Percentiles rank a stretch among this genome's conserved stretches.
Conservation (phyloP, 2,797 vertebrate genomes). For the Lophotriccus pileatus region DNA sequence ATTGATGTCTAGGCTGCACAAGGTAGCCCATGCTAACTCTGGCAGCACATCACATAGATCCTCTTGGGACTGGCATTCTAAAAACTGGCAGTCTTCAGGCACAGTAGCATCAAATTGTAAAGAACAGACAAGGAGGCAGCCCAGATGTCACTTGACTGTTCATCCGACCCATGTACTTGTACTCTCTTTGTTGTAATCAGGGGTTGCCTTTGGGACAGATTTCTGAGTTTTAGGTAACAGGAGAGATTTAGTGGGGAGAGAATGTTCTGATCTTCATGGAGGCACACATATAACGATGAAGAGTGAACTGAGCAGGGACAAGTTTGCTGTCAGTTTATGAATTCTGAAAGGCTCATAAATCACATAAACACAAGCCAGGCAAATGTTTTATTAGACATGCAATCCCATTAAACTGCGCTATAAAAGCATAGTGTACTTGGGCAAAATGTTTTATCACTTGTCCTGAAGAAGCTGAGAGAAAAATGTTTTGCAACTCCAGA, state of each 20-base stretch:
- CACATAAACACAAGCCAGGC: not conserved
- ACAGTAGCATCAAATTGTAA: not conserved
- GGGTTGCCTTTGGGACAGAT: not conserved
- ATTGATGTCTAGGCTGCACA: not conserved
- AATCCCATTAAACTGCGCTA: not conserved
- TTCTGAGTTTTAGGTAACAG: not conserved
- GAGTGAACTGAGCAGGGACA: not conserved
- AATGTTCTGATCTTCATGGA: not conserved
- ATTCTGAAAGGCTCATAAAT: constrained; percentile 23
- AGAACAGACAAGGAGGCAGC: not conserved
- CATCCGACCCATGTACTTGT: not conserved
- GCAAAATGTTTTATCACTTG: not conserved
- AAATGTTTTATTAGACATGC: not conserved
- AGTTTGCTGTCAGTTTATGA: not conserved
- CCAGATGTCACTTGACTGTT: not conserved
- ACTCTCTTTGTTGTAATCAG: not conserved
- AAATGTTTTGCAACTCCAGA: not conserved
- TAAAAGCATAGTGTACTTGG: not conserved
- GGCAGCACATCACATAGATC: not conserved
- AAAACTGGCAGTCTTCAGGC: not conserved
- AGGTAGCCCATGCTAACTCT: not conserved
- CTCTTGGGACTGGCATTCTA: not conserved
- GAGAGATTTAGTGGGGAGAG: not conserved
- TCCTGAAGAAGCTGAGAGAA: not conserved
- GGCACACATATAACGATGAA: not conserved